Conservation (phyloP, 64 coral and sea anemone species). For the Orbicella faveolata region DNA sequence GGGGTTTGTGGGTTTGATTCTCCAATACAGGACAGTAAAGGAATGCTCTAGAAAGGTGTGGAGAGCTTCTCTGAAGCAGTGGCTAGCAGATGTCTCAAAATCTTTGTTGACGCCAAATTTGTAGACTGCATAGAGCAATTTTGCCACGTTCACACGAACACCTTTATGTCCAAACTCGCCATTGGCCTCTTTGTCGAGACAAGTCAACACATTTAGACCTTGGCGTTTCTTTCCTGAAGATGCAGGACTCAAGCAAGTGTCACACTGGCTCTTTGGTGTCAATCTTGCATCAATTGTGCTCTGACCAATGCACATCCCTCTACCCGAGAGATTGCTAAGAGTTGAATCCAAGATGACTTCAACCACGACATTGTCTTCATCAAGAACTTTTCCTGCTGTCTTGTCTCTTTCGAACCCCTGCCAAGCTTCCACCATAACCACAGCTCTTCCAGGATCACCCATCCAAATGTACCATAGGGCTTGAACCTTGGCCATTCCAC, state of each 20-base stretch:
- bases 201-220: conserved; percentile 21
- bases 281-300: conserved; percentile 20
- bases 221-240: background rate
- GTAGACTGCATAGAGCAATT: conserved; percentile 40
- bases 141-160: conserved; percentile 7
- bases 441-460: conserved; percentile 19
- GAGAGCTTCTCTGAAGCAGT: conserved; percentile 40
- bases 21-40: conserved; percentile 37
- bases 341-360: conserved; percentile 25
- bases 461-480: conserved; percentile 48
- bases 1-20: conserved; percentile 54
- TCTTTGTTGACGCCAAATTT: conserved; percentile 41
- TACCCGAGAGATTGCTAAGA: background rate
- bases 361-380: conserved; percentile 7
- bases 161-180: conserved; percentile 46
- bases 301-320: conserved; percentile 36
- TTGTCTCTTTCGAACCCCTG: conserved; percentile 13
- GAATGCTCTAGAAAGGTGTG: conserved; percentile 46
- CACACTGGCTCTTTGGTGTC: conserved; percentile 18
- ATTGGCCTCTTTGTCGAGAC: conserved; percentile 41
- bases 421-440: conserved; percentile 44
- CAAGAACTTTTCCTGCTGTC: background rate
- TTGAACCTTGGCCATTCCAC: conserved; percentile 33
- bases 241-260: conserved; percentile 36
- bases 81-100: conserved; percentile 4